These are phyloP conservation scores for Apogon hyalosoma DNA, from an alignment of 2,797 vertebrate genomes.

Conservation along the genomic window DNA sequence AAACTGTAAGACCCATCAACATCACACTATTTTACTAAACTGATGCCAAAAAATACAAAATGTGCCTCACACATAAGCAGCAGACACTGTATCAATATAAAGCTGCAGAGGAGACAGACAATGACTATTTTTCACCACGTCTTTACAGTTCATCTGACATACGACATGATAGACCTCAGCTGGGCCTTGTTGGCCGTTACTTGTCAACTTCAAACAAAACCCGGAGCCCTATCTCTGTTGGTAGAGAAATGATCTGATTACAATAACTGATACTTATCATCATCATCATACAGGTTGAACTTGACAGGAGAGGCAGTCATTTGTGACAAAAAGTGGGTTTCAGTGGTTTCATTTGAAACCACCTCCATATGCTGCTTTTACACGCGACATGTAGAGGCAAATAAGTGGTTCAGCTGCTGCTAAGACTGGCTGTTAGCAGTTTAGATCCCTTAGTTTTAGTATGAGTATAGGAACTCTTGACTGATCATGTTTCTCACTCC, in stretches of 20 bases:
- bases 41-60: too few relatives aligned
- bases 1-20: too few relatives aligned
- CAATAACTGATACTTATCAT: slow-evolving; percentile 10
- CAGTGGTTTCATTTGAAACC: slow-evolving; percentile 78
- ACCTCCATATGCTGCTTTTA: slow-evolving; percentile 42
- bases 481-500: too few relatives aligned
- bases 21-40: too few relatives aligned
- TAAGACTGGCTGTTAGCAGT: neutral
- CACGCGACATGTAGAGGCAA: slow-evolving; percentile 22
- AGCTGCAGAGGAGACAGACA: too few relatives aligned
- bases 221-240: neutral
- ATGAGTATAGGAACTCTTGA: neutral
- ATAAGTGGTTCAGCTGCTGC: slow-evolving; percentile 20
- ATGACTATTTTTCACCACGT: neutral
- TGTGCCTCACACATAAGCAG: too few relatives aligned
- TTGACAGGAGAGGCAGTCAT: slow-evolving; percentile 14
- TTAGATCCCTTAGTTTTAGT: neutral
- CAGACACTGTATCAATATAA: too few relatives aligned
- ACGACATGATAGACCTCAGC: neutral
- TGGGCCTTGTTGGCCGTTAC: neutral
- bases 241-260: slow-evolving; percentile 15
- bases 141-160: neutral
- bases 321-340: slow-evolving; percentile 68
- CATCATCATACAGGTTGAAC: neutral
- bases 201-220: slow-evolving; percentile 21